These are phyloP conservation scores for Hemistola chrysoprasaria DNA, from an alignment of 2,888 invertebrate species.

Conservation along the genomic window DNA sequence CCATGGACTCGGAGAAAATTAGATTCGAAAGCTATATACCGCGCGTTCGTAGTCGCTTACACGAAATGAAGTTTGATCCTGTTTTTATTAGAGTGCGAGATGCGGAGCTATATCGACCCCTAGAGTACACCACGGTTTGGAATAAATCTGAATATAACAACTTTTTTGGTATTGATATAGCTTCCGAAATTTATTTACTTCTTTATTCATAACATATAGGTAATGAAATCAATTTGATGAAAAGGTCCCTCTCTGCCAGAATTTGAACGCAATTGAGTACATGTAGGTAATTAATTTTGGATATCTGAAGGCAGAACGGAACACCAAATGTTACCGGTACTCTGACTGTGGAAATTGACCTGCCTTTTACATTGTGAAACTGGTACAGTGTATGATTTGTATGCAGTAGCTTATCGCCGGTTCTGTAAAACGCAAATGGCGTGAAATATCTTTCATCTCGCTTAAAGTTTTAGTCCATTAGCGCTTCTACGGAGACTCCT, in stretches of 20 bases:
- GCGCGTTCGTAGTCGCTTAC: slow-evolving; percentile 46
- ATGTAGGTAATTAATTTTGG: slow-evolving; percentile 2
- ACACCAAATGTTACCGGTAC: too few species aligned
- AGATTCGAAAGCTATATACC: slow-evolving; percentile 60
- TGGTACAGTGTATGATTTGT: too few species aligned
- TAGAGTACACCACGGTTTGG: slow-evolving; percentile 7
- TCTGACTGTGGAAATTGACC: too few species aligned
- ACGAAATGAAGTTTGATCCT: slow-evolving; percentile 58
- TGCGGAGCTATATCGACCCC: slow-evolving; percentile 25
- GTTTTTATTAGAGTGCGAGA: slow-evolving; percentile 47
- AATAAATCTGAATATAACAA: slow-evolving; percentile 16
- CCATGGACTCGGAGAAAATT: slow-evolving; percentile 46
- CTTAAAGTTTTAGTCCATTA: slow-evolving; percentile 45
- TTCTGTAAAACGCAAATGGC: slow-evolving; percentile 10
- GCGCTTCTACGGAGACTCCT: slow-evolving; percentile 40
- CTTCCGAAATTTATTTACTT: slow-evolving; percentile 12
- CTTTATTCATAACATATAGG: too few species aligned
- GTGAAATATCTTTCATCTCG: slow-evolving; percentile 20
- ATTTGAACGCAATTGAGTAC: too few species aligned
- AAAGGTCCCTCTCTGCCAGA: background rate
- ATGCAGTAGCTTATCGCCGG: background rate
- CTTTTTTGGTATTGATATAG: slow-evolving; percentile 10
- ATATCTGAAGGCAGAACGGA: too few species aligned
- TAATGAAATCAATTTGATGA: slow-evolving; percentile 11
- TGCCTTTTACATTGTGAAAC: too few species aligned